Conservation (phyloP, 1,140 invertebrate species). For the Leptinotarsa texana region DNA sequence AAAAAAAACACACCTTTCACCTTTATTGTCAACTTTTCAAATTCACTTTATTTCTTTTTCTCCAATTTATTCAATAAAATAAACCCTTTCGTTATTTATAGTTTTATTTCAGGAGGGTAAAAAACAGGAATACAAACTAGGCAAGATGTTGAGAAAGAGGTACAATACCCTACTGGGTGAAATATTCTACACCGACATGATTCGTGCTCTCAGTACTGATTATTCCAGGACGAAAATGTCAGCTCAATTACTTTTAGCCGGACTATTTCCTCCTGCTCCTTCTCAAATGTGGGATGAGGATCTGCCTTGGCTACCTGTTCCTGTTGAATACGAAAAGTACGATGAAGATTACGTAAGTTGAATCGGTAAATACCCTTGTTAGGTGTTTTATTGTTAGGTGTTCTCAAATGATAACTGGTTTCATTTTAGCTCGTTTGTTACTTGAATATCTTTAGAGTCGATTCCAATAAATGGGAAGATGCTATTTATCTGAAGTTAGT, state of each 20-base stretch:
- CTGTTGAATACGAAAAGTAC: slow-evolving; percentile 56
- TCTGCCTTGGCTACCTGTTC: slow-evolving; percentile 62
- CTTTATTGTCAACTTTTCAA: too few species aligned
- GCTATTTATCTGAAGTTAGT: too few species aligned
- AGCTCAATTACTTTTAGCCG: slow-evolving; percentile 60
- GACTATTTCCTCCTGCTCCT: slow-evolving; percentile 54
- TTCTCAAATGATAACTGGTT: too few species aligned
- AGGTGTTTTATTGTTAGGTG: too few species aligned
- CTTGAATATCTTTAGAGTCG: too few species aligned
- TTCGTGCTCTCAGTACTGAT: slow-evolving; percentile 50
- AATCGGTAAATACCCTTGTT: too few species aligned
- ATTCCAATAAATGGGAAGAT: too few species aligned
- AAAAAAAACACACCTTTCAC: too few species aligned
- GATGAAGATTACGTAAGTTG: slow-evolving; percentile 57
- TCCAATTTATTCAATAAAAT: too few species aligned
- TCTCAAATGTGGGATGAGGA: slow-evolving; percentile 57
- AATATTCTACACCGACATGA: slow-evolving; percentile 61
- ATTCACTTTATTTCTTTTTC: too few species aligned
- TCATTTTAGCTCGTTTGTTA: too few species aligned
- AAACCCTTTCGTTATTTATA: background rate
- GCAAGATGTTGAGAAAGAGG: slow-evolving; percentile 63
- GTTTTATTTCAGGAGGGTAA: slow-evolving; percentile 43
- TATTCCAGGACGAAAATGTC: slow-evolving; percentile 67
- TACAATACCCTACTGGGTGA: slow-evolving; percentile 66
- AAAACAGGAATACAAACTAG: slow-evolving; percentile 65